Evolutionary conservation across 2,113 vertebrate genomes (phyloP).

Genomic region (Physeter macrocephalus): DNA sequence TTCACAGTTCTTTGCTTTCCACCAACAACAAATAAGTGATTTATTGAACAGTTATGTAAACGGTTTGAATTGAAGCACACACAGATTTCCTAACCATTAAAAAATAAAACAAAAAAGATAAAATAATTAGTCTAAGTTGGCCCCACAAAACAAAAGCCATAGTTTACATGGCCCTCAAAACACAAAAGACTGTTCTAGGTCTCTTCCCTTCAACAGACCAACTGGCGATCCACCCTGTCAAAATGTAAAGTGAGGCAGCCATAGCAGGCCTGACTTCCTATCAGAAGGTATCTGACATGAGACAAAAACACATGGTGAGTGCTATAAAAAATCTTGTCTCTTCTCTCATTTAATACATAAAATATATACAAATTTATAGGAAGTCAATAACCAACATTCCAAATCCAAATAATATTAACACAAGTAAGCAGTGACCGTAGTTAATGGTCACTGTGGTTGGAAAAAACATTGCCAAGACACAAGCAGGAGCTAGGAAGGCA

Average conservation of each 20-base stretch:
- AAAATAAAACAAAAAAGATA: neutral
- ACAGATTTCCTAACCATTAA: neutral
- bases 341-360: neutral
- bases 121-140: neutral
- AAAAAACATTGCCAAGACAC: neutral
- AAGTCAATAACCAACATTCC: neutral
- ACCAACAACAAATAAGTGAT: neutral
- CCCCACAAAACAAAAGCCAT: neutral
- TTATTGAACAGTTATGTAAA: neutral
- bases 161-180: constrained; percentile 8
- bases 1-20: neutral
- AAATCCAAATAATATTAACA: neutral
- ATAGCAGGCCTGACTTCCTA: neutral
- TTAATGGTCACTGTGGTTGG: neutral
- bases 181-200: neutral
- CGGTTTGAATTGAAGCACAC: neutral
- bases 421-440: neutral
- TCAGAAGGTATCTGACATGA: neutral
- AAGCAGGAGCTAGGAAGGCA: neutral
- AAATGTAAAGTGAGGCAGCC: neutral
- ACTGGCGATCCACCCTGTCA: neutral
- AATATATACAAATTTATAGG: neutral
- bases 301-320: neutral
- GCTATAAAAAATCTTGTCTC: neutral
- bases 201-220: neutral